Percentiles rank a stretch among this genome's conserved stretches.
Conservation (phyloP, 2,113 vertebrate genomes). For the Calidris pygmaea region DNA sequence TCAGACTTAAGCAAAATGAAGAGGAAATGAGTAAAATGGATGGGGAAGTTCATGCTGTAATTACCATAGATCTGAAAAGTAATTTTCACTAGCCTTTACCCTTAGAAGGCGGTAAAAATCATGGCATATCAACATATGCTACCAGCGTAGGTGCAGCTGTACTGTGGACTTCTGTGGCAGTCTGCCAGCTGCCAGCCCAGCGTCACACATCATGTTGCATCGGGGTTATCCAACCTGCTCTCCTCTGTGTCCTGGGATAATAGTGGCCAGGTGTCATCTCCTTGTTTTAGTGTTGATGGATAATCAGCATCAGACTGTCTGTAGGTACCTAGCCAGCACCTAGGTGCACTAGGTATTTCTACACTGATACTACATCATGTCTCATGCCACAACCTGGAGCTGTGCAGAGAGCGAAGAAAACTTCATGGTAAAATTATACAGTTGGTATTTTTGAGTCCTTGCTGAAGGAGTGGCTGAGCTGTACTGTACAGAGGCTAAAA, state of each 20-base stretch:
- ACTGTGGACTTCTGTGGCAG: background rate
- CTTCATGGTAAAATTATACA: background rate
- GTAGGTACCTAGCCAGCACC: background rate
- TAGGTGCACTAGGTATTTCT: background rate
- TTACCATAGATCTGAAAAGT: background rate
- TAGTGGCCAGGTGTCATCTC: background rate
- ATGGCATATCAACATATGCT: background rate
- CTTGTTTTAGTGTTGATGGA: background rate
- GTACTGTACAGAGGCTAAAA: background rate
- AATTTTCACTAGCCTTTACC: background rate
- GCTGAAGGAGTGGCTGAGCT: background rate
- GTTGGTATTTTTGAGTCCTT: background rate
- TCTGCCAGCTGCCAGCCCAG: background rate
- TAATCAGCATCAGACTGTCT: background rate
- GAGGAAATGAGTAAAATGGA: background rate
- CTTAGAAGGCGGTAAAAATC: background rate
- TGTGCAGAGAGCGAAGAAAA: background rate
- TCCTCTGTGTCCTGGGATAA: background rate
- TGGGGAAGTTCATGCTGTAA: background rate
- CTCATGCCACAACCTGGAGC: background rate
- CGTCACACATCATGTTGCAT: background rate
- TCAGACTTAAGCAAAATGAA: background rate
- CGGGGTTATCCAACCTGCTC: background rate
- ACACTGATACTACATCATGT: background rate
- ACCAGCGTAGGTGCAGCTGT: background rate